Evolutionary conservation across 2,113 vertebrate species (phyloP), one percentile per base, ranked within the genome.

Genomic region (Periophthalmodon schlosseri): DNA sequence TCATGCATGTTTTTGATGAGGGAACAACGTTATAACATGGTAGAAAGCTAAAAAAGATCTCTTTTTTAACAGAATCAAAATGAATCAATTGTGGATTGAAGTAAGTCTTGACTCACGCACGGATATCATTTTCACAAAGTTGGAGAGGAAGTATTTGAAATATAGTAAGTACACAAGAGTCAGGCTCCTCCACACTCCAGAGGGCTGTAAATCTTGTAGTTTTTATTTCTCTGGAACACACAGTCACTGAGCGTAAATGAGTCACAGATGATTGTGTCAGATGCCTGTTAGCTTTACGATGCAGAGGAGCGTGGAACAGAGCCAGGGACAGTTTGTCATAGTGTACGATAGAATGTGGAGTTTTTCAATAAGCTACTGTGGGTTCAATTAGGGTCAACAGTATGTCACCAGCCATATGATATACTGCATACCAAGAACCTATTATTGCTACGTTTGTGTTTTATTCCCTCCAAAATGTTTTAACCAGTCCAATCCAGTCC

Each of bases 191-290:
- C 68, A 79, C 74, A 67, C 68, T 84, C 74, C 78, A 33, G 85
- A 81, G 78, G 70, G 81, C 78, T 77, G 73, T 91, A 86, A 87
- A 87, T 88, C 84, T 77, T 73, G 78, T 72, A 73, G 68, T 83
- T 76, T 84, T 70, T 75, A 78, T 84, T 81, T 78, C 83, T 86
- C 80, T 87, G 82, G 72, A 87, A 74, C 58, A 72, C 58, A 75
- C 72, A 82, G 68, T 81, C 46, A 71, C 58, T 86, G 84, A 75
- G 34, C 50, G 58, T 74, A 36, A 76, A 82, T 85, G 74, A 82
- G 39, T 89, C 72, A 80, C 24, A 4, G 68, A 74, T 79, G 67
- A 77, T 36, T 75, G 54, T 78, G 72, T 73, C 56, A 69, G 74
- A 33, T 49, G 46, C 12, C 21, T 68, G 46, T 49, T 49, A 39